These are phyloP conservation scores for Hirtodrosophila alboralis DNA, from an alignment of 2,888 invertebrate species.

Conservation along the genomic window DNA sequence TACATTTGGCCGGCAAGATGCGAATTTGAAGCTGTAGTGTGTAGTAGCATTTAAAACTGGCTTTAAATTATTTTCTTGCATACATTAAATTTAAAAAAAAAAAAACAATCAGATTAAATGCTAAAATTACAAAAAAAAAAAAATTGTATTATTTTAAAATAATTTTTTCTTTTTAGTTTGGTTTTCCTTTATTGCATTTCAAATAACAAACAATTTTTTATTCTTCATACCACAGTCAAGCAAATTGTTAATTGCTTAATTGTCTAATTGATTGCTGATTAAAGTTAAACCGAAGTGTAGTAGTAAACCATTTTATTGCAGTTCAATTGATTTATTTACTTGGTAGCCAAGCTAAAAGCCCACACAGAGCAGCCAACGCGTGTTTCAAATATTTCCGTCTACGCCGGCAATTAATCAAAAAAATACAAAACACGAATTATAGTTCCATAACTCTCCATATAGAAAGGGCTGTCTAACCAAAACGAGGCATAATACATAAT, in stretches of 20 bases:
- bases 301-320: conserved; percentile 46
- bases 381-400: conserved; percentile 40
- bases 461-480: conserved; percentile 44
- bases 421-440: conserved; percentile 1
- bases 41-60: no score
- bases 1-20: no score
- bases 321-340: conserved; percentile 63
- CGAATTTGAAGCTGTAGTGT: no score
- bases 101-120: no score
- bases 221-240: no score
- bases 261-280: conserved; percentile 45
- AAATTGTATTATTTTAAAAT: no score
- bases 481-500: conserved; percentile 46
- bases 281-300: conserved; percentile 9
- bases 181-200: no score
- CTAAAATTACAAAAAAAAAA: no score
- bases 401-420: conserved; percentile 51
- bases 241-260: conserved; percentile 47
- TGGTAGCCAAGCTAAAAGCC: conserved; percentile 36
- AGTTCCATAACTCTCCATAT: conserved; percentile 14
- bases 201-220: no score
- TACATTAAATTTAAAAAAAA: no score
- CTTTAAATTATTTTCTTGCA: no score
- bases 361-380: conserved; percentile 61
- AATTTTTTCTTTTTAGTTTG: no score